Percentiles rank a stretch among this genome's conserved stretches.
phyloP scores from a whole-genome alignment of 2,113 vertebrate genomes.

The Asarcornis scutulata region DNA sequence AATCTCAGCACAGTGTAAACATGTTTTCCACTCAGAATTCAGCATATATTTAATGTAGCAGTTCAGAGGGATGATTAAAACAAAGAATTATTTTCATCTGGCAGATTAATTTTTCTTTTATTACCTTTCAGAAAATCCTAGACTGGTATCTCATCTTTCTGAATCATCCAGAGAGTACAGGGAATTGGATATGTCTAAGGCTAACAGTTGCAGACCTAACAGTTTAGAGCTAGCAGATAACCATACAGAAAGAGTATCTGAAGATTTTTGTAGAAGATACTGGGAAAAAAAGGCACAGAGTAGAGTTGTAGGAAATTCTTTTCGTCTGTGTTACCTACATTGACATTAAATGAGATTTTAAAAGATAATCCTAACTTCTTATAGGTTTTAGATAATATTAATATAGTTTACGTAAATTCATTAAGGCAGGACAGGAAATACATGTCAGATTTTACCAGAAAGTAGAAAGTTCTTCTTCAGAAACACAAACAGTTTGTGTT shows the following conservation, averaged over 20 bases:
- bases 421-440: not conserved
- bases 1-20: not conserved
- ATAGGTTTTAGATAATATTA: not conserved
- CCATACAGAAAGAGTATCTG: not conserved
- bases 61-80: not conserved
- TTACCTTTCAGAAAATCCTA: not conserved
- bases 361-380: not conserved
- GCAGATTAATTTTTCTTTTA: conserved; percentile 16
- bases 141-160: not conserved
- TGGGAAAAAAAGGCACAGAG: not conserved
- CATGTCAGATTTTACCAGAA: not conserved
- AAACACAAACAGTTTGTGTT: not conserved
- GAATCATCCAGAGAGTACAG: not conserved
- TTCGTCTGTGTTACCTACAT: not conserved
- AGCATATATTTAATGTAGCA: not conserved
- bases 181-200: not conserved
- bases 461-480: not conserved
- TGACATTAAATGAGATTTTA: not conserved
- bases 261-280: not conserved
- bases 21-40: not conserved
- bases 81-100: not conserved
- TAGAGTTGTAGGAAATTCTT: not conserved
- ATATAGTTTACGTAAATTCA: not conserved
- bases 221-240: not conserved
- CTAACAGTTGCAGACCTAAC: not conserved